These are phyloP conservation scores for Hirundo rustica DNA, from an alignment of 2,797 vertebrate genomes.

Conservation along the genomic window DNA sequence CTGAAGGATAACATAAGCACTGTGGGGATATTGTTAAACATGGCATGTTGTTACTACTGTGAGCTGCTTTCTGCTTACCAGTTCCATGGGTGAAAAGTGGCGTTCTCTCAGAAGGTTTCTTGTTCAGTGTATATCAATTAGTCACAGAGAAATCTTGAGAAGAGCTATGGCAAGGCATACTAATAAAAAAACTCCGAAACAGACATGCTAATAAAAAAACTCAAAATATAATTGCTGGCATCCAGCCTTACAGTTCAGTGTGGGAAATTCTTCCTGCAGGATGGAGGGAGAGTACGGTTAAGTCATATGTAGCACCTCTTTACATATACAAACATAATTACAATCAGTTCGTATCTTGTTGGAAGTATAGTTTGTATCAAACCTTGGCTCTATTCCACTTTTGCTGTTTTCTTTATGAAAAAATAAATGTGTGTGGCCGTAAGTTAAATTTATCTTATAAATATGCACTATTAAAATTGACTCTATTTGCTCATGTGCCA, in stretches of 20 bases:
- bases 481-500: background rate
- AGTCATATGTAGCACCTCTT: background rate
- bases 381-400: constrained; percentile 21
- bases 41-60: background rate
- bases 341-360: background rate
- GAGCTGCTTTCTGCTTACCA: background rate
- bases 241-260: background rate
- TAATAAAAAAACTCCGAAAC: background rate
- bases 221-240: constrained; percentile 21
- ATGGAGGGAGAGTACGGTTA: background rate
- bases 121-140: background rate
- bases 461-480: background rate
- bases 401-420: constrained; percentile 16
- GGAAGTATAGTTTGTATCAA: background rate
- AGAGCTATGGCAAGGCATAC: background rate
- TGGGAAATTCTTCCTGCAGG: constrained; percentile 16
- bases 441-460: constrained; percentile 28
- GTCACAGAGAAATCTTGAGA: background rate
- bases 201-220: background rate
- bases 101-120: background rate
- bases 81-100: background rate
- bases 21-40: background rate
- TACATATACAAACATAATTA: background rate
- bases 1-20: background rate
- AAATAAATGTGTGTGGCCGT: background rate